These are phyloP conservation scores for Morone saxatilis DNA, from an alignment of 2,113 vertebrate genomes.

Conservation along the genomic window DNA sequence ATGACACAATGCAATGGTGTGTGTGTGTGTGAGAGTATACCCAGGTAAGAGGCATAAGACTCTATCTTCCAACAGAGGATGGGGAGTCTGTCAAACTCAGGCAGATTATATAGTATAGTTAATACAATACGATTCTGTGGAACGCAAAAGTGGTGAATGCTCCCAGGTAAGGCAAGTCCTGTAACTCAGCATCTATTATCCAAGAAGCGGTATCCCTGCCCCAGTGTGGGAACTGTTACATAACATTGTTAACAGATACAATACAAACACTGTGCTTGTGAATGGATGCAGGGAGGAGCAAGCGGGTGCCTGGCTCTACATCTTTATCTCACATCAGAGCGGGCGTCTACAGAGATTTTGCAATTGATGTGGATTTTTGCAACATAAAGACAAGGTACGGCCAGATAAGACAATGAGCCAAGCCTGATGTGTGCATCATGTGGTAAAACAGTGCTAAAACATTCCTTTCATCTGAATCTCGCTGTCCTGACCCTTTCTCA, in stretches of 20 bases:
- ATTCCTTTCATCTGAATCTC: not conserved
- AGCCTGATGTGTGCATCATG: too few relatives aligned
- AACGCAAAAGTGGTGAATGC: not conserved
- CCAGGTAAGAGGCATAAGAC: conserved; percentile 34
- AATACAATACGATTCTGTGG: conserved; percentile 15
- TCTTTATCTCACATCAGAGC: not conserved
- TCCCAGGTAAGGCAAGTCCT: conserved; percentile 10
- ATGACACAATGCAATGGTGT: conserved; percentile 18
- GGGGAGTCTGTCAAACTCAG: not conserved
- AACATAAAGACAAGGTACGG: not conserved
- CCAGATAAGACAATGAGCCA: not conserved
- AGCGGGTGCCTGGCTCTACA: not conserved
- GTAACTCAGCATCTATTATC: conserved; percentile 21
- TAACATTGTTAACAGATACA: conserved; percentile 32
- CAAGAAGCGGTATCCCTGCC: not conserved
- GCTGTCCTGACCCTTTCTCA: not conserved
- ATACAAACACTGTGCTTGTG: conserved; percentile 23
- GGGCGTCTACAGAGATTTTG: not conserved
- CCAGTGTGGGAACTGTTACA: conserved; percentile 51
- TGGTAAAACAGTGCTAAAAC: not conserved
- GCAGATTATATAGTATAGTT: conserved; percentile 28
- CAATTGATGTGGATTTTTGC: not conserved
- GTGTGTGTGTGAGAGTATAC: conserved; percentile 38
- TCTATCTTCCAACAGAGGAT: conserved; percentile 18
- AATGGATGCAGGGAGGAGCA: conserved; percentile 18